phyloP scores from a whole-genome alignment of 2,888 invertebrate species.

The Icerya purchasi region DNA sequence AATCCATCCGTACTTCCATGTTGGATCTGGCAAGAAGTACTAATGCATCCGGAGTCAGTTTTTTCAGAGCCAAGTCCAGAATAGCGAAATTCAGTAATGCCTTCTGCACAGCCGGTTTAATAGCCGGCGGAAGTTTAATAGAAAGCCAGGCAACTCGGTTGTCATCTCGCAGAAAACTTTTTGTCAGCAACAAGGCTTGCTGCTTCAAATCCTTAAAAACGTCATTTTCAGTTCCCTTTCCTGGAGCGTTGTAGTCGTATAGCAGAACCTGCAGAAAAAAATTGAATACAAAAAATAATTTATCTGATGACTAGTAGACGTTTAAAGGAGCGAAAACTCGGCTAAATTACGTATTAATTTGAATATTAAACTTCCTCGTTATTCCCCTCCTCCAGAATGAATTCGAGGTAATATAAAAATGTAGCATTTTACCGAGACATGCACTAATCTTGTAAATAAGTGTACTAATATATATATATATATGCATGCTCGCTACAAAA shows the following conservation, averaged over 20 bases:
- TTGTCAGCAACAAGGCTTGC: constrained; percentile 36
- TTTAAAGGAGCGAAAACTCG: no score
- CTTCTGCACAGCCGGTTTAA: constrained; percentile 18
- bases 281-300: no score
- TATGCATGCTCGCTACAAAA: no score
- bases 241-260: constrained; percentile 37
- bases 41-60: constrained; percentile 48
- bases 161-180: constrained; percentile 42
- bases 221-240: constrained; percentile 37
- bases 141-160: constrained; percentile 48
- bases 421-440: no score
- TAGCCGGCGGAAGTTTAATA: constrained; percentile 32
- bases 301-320: no score
- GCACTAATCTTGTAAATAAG: no score
- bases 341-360: no score
- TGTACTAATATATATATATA: no score
- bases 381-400: no score
- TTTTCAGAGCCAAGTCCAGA: constrained; percentile 43
- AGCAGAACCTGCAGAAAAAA: constrained; percentile 42
- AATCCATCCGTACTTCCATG: constrained; percentile 54
- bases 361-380: no score
- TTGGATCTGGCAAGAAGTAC: constrained; percentile 43
- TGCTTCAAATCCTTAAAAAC: constrained; percentile 39
- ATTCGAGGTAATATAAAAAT: no score
- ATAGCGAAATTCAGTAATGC: constrained; percentile 31